Base-by-base conservation (phyloP, 1,140 invertebrate species). In the Euborellia annulipes region DNA sequence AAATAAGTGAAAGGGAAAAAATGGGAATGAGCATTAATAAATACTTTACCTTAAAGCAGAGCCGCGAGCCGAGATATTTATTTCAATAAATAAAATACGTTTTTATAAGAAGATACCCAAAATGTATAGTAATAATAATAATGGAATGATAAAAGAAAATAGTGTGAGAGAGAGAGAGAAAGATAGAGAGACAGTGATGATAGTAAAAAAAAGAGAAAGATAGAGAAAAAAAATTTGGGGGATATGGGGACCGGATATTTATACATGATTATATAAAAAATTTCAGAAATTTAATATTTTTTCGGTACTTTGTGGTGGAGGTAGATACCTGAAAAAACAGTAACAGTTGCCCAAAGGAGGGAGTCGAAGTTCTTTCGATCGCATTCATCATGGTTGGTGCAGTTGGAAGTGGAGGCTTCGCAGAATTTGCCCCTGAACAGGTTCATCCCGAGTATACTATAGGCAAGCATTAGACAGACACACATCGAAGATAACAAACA, bases 401-500 rank as follows among this genome's bases (percentile, higher is more conserved):
- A 62, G 62, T 75, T 74, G 79, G 69, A n/a, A n/a, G n/a, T n/a
- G n/a, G n/a, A n/a, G n/a, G n/a, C 58, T 69, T 83, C 79, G 79
- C 90, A 96, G 84, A 98, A 98, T 83, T 95, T 96, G 81, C 94
- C 97, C 75, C 94, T 95, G 78, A 98, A 99, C 72, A 99, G 80
- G 80, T 94, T 95, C 94, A 98, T 98, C 73, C 92, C 92, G 65
- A 96, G 85, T 75, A 96, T 96, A 85, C 92, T 95, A 85, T 13
- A 20, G 39, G 20, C 9, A 41, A 20, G 19, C 16, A 41, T 41
- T 20, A 23, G 23, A 27, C 23, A 27, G 23, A 27, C 23, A 27
- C 23, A 27, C 23, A 27, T 27, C 23, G 23, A 27, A 27, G 23
- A 27, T 27, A 27, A n/a, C 11, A 27, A 27, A 11, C 4, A 27